Conservation (phyloP, 2,113 vertebrate genomes). For the Piaya cayana region DNA sequence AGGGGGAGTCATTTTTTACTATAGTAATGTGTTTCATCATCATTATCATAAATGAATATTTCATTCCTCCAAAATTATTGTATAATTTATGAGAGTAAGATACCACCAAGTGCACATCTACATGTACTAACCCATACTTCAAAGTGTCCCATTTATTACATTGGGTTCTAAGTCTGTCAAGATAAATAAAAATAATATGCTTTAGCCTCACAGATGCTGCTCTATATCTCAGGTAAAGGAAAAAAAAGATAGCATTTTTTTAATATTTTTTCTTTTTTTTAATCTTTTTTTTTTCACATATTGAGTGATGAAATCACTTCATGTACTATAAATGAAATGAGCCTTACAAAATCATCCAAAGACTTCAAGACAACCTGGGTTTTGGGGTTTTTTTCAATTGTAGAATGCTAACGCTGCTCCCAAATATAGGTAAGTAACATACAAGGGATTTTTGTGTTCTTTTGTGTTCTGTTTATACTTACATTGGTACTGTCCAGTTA, state of each 20-base stretch:
- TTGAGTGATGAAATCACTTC: neutral
- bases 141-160: neutral
- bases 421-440: neutral
- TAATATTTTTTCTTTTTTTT: too few species aligned
- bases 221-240: neutral
- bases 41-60: conserved; percentile 50
- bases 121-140: neutral
- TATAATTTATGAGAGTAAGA: conserved; percentile 10
- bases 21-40: neutral
- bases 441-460: neutral
- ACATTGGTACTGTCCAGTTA: neutral
- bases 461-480: neutral
- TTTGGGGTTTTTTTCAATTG: neutral
- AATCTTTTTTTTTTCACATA: neutral
- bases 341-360: neutral
- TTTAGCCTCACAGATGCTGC: neutral
- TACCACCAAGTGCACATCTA: neutral
- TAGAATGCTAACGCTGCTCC: neutral
- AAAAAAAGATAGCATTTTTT: neutral
- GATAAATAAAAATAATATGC: neutral
- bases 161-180: neutral
- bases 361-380: neutral
- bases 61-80: neutral
- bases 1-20: conserved; percentile 6
- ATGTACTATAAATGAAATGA: neutral